Percentiles rank a stretch among this genome's conserved stretches.
phyloP scores from a whole-genome alignment of 23 tunicate genomes.

The Corella eumyota region DNA sequence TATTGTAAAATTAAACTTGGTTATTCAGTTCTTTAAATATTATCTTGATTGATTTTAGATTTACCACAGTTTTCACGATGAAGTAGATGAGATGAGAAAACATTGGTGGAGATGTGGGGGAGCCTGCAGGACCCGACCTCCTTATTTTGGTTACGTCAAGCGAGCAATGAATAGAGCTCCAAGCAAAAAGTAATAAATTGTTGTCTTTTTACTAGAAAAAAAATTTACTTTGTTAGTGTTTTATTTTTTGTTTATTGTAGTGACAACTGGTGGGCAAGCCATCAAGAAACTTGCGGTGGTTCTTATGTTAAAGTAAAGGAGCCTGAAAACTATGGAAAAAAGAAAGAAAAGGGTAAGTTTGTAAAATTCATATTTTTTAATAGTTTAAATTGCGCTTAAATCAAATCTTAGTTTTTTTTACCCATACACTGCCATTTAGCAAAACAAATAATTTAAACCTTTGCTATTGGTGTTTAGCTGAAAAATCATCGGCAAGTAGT shows the following conservation, averaged over 20 bases:
- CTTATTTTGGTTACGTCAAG: slow-evolving; percentile 87
- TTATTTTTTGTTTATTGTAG: slow-evolving; percentile 35
- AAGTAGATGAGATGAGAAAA: slow-evolving; percentile 60
- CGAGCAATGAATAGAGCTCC: slow-evolving; percentile 87
- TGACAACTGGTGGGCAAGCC: slow-evolving; percentile 85
- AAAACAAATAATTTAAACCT: slow-evolving; percentile 1
- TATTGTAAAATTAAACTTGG: no score
- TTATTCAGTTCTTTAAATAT: no score
- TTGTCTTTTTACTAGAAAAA: no score
- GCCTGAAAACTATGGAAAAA: slow-evolving; percentile 76
- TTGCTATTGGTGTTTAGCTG: no score
- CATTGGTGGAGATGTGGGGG: slow-evolving; percentile 99
- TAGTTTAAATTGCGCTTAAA: no score
- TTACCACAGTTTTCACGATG: slow-evolving; percentile 95
- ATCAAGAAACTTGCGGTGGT: slow-evolving; percentile 72
- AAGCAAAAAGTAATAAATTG: slow-evolving; percentile 36
- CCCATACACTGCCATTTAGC: background rate
- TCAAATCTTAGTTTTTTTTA: no score
- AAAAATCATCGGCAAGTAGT: no score
- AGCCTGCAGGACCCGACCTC: slow-evolving; percentile 50
- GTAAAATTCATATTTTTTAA: background rate
- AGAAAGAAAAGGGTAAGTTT: slow-evolving; percentile 8
- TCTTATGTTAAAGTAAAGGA: slow-evolving; percentile 65
- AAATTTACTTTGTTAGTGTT: no score
- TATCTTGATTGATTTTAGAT: slow-evolving; percentile 22